Base-by-base conservation (phyloP, 2,113 vertebrate genomes). In the Scortum barcoo region DNA sequence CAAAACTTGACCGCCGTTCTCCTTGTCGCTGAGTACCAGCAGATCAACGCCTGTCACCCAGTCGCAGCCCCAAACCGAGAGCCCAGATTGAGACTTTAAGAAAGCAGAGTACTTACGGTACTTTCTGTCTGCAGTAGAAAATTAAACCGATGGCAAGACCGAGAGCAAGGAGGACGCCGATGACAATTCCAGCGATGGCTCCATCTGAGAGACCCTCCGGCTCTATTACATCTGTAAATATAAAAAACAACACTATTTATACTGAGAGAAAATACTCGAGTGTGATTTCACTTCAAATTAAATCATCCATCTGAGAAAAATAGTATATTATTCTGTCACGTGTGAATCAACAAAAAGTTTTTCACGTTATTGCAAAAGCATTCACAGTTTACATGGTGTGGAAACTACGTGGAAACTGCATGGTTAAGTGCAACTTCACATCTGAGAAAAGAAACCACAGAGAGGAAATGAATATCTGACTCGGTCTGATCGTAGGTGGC, bases 171-270 rank as follows among this genome's bases (percentile, higher is more conserved):
- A 96, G 76, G 66, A 95, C 72, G 1, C 9, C 93, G 53, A 96
- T 96, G 79, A 95, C 69, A 51, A 96, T 96, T 56, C 93, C 95
- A 20, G 94, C 94, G 40, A 96, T 92, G 60, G 94, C 92, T 19
- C 95, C 95, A 2, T 88, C 90, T 11, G 94, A 93, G 24, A 96
- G 88, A 1, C 78, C 86, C 0, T 90, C 74, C 38, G 86, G 6
- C 0, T 66, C 3, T 13, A 89, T 88, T 12, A 81, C 69, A 3
- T 70, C 94, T 95, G 38, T 0, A 42, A 44, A 26, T 14, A 13
- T 36, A 74, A 19, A 50, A 40, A 50, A 50, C 13, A 46, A 26
- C 0, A 28, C 16, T 8, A 7, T 17, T 6, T 6, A 19, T 12
- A 24, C 33, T 42, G 28, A 42, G n/a, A 16, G 19, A 36, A 17